A percentile compares a stretch with the other conserved stretches of the same genome.
These are phyloP conservation scores for Myiothlypis chrysogaster DNA, from an alignment of 2,797 vertebrate species.

Conservation along the genomic window DNA sequence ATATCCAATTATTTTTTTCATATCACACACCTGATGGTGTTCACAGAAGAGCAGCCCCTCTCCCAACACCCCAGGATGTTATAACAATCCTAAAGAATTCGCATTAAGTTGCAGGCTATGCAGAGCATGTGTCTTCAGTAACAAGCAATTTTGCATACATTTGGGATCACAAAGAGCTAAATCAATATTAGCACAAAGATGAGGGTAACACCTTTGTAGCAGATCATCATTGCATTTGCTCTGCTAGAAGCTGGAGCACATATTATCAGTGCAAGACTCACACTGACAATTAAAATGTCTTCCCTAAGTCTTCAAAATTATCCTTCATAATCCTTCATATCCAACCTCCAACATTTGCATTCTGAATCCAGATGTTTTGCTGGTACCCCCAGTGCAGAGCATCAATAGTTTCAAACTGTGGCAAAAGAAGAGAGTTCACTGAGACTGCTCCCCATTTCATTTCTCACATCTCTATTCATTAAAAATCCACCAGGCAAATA, in stretches of 20 bases:
- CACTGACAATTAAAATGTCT: not conserved
- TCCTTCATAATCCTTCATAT: not conserved
- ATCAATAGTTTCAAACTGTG: not conserved
- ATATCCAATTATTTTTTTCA: conserved; percentile 34
- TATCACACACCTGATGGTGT: not conserved
- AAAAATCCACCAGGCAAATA: not conserved
- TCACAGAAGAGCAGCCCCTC: not conserved
- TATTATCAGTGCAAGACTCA: not conserved
- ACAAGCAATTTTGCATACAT: not conserved
- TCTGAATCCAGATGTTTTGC: not conserved
- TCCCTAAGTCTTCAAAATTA: not conserved
- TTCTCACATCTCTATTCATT: not conserved
- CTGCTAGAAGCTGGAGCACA: not conserved
- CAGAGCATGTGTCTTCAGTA: not conserved
- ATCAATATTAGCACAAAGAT: not conserved
- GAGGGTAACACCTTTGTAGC: not conserved
- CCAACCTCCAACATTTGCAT: not conserved
- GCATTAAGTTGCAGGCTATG: not conserved
- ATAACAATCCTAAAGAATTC: not conserved
- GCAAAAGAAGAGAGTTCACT: not conserved
- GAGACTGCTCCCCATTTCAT: not conserved
- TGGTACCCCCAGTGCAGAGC: not conserved
- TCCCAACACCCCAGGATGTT: not conserved
- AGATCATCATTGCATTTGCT: not conserved
- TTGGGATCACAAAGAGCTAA: not conserved